Evolutionary conservation across 2,888 invertebrate species (phyloP).

Genomic region (Drosophila diplacantha): DNA sequence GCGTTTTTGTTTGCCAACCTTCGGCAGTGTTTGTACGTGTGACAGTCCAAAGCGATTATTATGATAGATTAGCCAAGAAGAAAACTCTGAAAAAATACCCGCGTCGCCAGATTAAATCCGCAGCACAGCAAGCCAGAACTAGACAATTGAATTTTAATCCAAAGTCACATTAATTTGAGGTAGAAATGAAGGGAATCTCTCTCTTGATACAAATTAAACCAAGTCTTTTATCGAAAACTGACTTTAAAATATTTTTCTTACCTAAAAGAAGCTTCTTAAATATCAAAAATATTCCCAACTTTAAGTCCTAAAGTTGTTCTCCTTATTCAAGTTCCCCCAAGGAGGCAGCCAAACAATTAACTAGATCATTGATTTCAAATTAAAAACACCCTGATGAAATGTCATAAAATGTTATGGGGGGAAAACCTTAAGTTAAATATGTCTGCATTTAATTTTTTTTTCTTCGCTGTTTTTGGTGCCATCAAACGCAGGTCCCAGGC

Average conservation of each 20-base stretch:
- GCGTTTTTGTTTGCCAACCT: slow-evolving; percentile 32
- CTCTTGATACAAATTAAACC: too few species aligned
- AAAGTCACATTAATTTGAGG: neutral
- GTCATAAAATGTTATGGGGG: slow-evolving; percentile 2
- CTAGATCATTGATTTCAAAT: slow-evolving; percentile 68
- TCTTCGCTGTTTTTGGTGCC: slow-evolving; percentile 9
- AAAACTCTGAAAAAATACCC: slow-evolving; percentile 10
- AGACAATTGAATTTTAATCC: slow-evolving; percentile 2
- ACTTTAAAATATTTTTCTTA: too few species aligned
- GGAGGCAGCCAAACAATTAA: slow-evolving; percentile 44
- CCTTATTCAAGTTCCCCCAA: neutral
- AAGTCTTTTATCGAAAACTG: too few species aligned
- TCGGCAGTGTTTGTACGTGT: slow-evolving; percentile 22
- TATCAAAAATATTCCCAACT: neutral
- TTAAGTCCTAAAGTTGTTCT: neutral
- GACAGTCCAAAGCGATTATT: slow-evolving; percentile 31
- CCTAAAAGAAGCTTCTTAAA: too few species aligned
- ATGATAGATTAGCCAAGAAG: slow-evolving; percentile 20
- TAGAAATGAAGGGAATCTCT: neutral
- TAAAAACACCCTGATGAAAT: slow-evolving; percentile 43
- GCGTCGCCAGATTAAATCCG: slow-evolving; percentile 6
- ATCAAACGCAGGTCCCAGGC: slow-evolving; percentile 44
- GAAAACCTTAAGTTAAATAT: slow-evolving; percentile 13
- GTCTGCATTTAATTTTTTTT: slow-evolving; percentile 40
- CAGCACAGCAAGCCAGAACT: neutral